These are phyloP conservation scores for Dendrocopos noguchii DNA, from an alignment of 2,113 vertebrate species.

Conservation along the genomic window DNA sequence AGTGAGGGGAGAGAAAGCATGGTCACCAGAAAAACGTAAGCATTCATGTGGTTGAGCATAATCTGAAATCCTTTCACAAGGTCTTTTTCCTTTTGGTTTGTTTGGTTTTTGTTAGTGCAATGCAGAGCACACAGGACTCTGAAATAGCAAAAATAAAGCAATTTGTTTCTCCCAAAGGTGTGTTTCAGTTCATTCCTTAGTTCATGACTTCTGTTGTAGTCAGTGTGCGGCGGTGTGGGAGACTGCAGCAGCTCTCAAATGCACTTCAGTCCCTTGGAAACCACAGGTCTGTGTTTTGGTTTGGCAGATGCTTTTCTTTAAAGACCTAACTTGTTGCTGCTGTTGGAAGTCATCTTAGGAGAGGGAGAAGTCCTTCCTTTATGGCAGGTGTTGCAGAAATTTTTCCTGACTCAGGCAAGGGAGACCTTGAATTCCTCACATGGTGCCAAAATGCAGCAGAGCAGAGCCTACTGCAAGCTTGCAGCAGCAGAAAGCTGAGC, in stretches of 20 bases:
- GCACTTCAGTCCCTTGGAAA: not conserved
- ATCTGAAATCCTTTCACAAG: not conserved
- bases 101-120: not conserved
- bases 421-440: accelerated
- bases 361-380: not conserved
- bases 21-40: not conserved
- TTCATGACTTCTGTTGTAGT: not conserved
- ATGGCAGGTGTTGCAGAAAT: not conserved
- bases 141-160: not conserved
- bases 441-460: not conserved
- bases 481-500: not conserved
- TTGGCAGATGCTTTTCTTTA: not conserved
- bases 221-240: not conserved
- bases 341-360: not conserved
- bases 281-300: not conserved
- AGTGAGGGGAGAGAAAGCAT: not conserved
- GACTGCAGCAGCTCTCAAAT: not conserved
- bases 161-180: not conserved
- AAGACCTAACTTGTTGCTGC: not conserved
- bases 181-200: not conserved
- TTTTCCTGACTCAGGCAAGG: accelerated
- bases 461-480: not conserved
- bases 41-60: not conserved
- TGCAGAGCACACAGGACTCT: not conserved
- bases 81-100: no score